phyloP scores from a whole-genome alignment of 2,888 invertebrate species.

The Pemphredon lugubris region DNA sequence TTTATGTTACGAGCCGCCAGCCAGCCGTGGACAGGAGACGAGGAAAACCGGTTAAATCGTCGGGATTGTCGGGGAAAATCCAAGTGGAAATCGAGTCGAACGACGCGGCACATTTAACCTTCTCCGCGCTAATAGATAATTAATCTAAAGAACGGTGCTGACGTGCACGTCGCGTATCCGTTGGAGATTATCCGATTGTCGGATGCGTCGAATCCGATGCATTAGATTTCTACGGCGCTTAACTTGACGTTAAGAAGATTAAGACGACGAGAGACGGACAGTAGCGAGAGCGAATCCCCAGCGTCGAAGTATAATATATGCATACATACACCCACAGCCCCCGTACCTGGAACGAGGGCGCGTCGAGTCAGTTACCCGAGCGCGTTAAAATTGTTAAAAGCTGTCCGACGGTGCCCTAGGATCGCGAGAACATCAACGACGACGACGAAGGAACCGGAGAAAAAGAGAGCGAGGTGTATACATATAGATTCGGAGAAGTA shows the following conservation, averaged over 20 bases:
- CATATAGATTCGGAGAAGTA: constrained; percentile 45
- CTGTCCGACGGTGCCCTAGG: constrained; percentile 31
- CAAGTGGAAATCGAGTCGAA: constrained; percentile 8
- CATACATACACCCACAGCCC: constrained; percentile 5
- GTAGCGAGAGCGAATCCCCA: too few relatives aligned
- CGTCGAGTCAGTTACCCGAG: constrained; percentile 46
- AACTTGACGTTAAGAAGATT: constrained; percentile 65
- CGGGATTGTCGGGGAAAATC: constrained; percentile 20
- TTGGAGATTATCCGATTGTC: constrained; percentile 50
- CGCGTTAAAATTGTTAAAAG: constrained; percentile 63
- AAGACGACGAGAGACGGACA: too few relatives aligned
- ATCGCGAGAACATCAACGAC: constrained; percentile 1
- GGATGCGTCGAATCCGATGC: constrained; percentile 55
- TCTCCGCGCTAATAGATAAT: background rate
- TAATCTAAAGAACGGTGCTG: background rate
- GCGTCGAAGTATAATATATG: too few relatives aligned
- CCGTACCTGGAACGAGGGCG: constrained; percentile 16
- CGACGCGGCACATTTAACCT: background rate
- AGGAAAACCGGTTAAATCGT: constrained; percentile 37
- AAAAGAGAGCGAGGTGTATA: constrained; percentile 10
- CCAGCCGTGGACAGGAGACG: constrained; percentile 4
- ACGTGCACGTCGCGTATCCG: constrained; percentile 1
- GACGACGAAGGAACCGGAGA: constrained; percentile 14
- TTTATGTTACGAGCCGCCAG: constrained; percentile 40
- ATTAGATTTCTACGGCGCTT: constrained; percentile 57